These are phyloP conservation scores for Autographa pulchrina DNA, from an alignment of 2,888 invertebrate species.

Conservation along the genomic window DNA sequence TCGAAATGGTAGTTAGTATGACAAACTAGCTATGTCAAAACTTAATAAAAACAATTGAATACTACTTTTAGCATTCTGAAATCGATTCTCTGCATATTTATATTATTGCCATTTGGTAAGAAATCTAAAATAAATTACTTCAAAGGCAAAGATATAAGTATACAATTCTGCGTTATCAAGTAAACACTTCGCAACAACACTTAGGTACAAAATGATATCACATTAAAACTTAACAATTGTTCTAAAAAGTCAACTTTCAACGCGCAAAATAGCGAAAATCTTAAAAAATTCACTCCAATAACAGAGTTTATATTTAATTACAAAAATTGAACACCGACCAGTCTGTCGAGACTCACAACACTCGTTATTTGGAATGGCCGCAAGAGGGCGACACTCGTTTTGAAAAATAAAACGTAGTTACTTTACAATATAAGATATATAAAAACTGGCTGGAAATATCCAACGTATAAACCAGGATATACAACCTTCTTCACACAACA, in stretches of 20 bases:
- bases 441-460: conserved; percentile 8
- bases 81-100: neutral
- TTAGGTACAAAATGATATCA: conserved; percentile 44
- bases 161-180: too few relatives aligned
- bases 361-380: conserved; percentile 39
- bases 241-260: conserved; percentile 53
- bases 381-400: conserved; percentile 49
- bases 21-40: conserved; percentile 14
- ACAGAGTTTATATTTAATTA: conserved; percentile 55
- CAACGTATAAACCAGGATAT: conserved; percentile 2
- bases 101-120: too few relatives aligned
- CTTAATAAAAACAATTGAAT: neutral
- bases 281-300: conserved; percentile 60
- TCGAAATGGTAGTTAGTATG: neutral
- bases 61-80: neutral
- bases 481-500: conserved; percentile 16
- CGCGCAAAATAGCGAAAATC: conserved; percentile 51
- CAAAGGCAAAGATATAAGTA: too few relatives aligned
- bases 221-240: conserved; percentile 62
- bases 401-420: conserved; percentile 9
- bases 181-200: conserved; percentile 28
- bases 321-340: conserved; percentile 72
- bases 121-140: too few relatives aligned
- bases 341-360: conserved; percentile 58
- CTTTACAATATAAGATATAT: neutral